Evolutionary conservation across 2,113 vertebrate genomes (phyloP).

Genomic region (Callionymus lyra): DNA sequence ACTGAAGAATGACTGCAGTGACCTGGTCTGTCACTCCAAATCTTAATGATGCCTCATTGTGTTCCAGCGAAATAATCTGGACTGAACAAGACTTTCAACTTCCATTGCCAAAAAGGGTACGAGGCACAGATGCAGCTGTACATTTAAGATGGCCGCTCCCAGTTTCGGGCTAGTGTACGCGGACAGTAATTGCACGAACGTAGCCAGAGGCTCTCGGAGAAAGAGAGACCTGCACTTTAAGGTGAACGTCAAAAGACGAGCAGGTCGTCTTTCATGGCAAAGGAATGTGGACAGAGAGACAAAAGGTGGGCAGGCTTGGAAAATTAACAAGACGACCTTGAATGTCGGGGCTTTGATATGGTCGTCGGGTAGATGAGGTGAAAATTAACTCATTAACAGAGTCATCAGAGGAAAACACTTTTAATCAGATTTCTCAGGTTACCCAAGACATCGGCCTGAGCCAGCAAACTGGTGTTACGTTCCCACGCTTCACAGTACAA

Average conservation of each 20-base stretch:
- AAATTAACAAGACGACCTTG: conserved; percentile 54
- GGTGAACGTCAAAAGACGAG: conserved; percentile 40
- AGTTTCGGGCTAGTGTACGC: conserved; percentile 22
- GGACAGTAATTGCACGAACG: conserved; percentile 26
- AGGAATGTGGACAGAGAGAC: conserved; percentile 55
- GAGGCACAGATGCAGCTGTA: conserved; percentile 12
- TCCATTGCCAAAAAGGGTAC: conserved; percentile 28
- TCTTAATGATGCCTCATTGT: too few relatives aligned
- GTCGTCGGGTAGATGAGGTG: too few relatives aligned
- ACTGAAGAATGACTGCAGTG: too few relatives aligned
- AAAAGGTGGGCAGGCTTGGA: conserved; percentile 44
- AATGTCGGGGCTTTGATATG: too few relatives aligned
- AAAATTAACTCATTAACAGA: too few relatives aligned
- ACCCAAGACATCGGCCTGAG: conserved; percentile 8
- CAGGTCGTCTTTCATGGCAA: conserved; percentile 45
- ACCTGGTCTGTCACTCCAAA: too few relatives aligned
- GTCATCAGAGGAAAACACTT: background rate
- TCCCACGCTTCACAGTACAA: conserved; percentile 19
- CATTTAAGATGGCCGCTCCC: conserved; percentile 11
- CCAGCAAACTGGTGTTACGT: conserved; percentile 19
- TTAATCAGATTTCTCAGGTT: background rate
- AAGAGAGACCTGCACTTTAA: conserved; percentile 41
- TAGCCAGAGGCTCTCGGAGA: conserved; percentile 4
- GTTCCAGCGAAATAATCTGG: conserved; percentile 12
- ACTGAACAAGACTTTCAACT: conserved; percentile 18